Conservation (phyloP, 2,797 vertebrate species). For the Limosa lapponica region DNA sequence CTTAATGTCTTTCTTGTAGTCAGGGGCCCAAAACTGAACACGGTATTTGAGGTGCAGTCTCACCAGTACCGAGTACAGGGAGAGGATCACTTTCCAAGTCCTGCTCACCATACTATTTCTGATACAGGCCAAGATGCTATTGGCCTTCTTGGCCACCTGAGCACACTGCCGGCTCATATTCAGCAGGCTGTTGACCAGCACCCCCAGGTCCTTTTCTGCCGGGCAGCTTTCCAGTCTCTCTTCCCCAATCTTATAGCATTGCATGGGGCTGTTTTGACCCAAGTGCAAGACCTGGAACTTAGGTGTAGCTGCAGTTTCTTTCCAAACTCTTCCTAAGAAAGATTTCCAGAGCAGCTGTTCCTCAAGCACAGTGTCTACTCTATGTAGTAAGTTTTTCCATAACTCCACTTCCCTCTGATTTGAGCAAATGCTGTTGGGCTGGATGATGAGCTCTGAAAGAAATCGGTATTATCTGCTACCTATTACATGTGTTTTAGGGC, state of each 20-base stretch:
- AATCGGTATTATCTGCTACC: background rate
- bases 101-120: background rate
- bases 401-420: background rate
- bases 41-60: accelerated
- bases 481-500: background rate
- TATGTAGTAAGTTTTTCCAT: background rate
- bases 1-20: background rate
- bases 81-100: accelerated
- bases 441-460: background rate
- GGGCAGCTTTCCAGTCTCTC: background rate
- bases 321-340: background rate
- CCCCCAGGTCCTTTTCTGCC: accelerated
- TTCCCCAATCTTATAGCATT: background rate
- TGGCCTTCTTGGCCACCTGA: background rate
- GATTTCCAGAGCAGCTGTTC: background rate
- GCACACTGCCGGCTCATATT: background rate
- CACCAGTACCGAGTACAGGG: background rate
- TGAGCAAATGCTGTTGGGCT: background rate
- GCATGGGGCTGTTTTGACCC: background rate
- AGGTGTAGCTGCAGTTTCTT: background rate
- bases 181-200: accelerated
- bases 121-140: background rate
- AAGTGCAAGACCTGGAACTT: accelerated
- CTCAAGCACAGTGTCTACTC: background rate
- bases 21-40: background rate